These are phyloP conservation scores for Poeciliopsis presidionis DNA, from an alignment of 2,797 vertebrate species.

Conservation along the genomic window DNA sequence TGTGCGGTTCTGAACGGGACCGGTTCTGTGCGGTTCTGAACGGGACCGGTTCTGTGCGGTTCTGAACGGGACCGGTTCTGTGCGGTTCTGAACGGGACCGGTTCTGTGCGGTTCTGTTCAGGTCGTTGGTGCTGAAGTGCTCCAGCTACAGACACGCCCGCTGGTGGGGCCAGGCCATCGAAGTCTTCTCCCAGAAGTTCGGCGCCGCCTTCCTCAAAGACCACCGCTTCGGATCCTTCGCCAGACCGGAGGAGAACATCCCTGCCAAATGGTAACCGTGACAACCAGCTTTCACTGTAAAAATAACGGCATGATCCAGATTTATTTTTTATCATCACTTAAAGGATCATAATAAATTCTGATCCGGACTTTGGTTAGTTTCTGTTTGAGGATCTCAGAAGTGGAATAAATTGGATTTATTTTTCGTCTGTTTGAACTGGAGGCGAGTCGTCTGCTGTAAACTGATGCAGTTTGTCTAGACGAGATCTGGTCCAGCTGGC, in stretches of 20 bases:
- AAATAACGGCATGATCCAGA: neutral
- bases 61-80: neutral
- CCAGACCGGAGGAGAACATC: slow-evolving; percentile 84
- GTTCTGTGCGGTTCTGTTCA: slow-evolving; percentile 49
- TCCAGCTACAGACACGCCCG: slow-evolving; percentile 93
- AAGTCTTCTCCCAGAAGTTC: slow-evolving; percentile 86
- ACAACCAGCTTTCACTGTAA: neutral
- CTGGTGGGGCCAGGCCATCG: slow-evolving; percentile 96
- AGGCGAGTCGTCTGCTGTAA: neutral
- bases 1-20: too few relatives aligned
- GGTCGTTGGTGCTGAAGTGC: slow-evolving; percentile 93
- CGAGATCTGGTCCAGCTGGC: slow-evolving; percentile 19
- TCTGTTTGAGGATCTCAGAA: neutral
- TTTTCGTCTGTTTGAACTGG: too few relatives aligned
- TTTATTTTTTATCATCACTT: neutral
- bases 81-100: neutral
- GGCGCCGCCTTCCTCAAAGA: slow-evolving; percentile 89
- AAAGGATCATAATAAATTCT: neutral
- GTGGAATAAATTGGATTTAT: neutral
- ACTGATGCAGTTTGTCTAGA: slow-evolving; percentile 17
- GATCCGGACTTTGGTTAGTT: neutral
- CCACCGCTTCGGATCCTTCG: slow-evolving; percentile 94
- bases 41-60: neutral
- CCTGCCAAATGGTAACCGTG: slow-evolving; percentile 90
- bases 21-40: neutral